Evolutionary conservation across 2,888 invertebrate genomes (phyloP).

Genomic region (Oligia strigilis): DNA sequence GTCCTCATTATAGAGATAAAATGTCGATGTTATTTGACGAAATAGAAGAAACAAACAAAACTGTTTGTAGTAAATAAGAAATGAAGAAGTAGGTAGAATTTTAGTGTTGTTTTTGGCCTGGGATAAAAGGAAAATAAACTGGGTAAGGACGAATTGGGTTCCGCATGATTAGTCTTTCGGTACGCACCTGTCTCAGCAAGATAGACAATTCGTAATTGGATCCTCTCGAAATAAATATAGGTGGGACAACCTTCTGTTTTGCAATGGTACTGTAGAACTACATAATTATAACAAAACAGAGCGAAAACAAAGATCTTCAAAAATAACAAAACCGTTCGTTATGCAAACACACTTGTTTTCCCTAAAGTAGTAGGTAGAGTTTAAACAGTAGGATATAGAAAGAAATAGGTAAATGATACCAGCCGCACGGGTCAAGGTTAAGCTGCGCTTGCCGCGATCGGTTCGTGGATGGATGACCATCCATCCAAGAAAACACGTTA

Average conservation of each 20-base stretch:
- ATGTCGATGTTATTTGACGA: slow-evolving; percentile 21
- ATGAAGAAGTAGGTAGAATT: neutral
- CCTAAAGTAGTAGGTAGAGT: neutral
- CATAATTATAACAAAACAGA: neutral
- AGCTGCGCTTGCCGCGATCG: too few relatives aligned
- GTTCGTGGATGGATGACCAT: too few relatives aligned
- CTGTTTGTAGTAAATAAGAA: slow-evolving; percentile 15
- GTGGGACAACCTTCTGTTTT: neutral
- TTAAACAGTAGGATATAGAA: neutral
- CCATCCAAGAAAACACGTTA: too few relatives aligned
- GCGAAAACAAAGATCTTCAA: neutral
- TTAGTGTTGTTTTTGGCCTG: slow-evolving; percentile 23
- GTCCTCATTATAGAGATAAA: slow-evolving; percentile 30
- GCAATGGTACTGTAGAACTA: neutral
- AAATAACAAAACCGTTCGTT: neutral
- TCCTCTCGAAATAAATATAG: slow-evolving; percentile 7
- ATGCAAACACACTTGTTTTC: neutral
- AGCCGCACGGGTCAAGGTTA: too few relatives aligned
- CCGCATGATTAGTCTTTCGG: slow-evolving; percentile 11
- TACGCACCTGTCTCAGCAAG: slow-evolving; percentile 26
- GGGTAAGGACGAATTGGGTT: neutral
- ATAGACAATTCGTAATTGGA: slow-evolving; percentile 23
- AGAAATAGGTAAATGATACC: too few relatives aligned
- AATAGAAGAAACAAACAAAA: slow-evolving; percentile 14
- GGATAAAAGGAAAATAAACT: slow-evolving; percentile 30